Percentiles rank a stretch among this genome's conserved stretches.
These are phyloP conservation scores for Meriones unguiculatus DNA, from an alignment of 2,113 vertebrate species.

Conservation along the genomic window DNA sequence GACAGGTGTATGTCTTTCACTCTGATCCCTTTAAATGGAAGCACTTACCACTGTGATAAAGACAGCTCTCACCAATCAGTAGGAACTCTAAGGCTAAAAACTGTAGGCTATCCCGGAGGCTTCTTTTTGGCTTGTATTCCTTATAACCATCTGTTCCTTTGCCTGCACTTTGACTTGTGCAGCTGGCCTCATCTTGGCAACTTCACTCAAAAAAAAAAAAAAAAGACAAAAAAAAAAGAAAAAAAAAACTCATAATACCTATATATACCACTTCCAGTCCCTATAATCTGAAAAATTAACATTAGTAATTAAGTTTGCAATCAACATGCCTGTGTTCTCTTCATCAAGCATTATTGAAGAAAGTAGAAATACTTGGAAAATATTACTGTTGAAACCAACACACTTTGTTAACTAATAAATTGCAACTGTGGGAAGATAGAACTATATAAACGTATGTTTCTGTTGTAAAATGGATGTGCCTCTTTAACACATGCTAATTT, in stretches of 20 bases:
- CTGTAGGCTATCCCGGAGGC: accelerated
- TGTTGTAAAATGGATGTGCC: neutral
- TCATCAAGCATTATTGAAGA: neutral
- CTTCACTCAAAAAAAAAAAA: neutral
- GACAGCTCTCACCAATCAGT: neutral
- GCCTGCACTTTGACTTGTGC: neutral
- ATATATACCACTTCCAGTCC: neutral
- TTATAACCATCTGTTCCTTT: neutral
- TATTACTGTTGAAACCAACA: neutral
- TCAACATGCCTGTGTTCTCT: neutral
- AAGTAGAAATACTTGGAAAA: neutral
- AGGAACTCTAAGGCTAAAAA: neutral
- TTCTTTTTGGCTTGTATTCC: neutral
- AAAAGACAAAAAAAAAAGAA: no score
- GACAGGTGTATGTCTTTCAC: neutral
- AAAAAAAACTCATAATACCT: neutral
- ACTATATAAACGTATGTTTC: neutral
- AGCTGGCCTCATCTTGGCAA: neutral
- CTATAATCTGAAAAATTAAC: neutral
- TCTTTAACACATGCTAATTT: neutral
- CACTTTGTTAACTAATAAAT: neutral
- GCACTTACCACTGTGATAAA: neutral
- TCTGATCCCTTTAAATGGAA: neutral
- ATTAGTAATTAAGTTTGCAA: neutral
- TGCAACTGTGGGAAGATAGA: neutral